These are phyloP conservation scores for Cochlearius cochlearius DNA, from an alignment of 2,113 vertebrate genomes.

Conservation along the genomic window DNA sequence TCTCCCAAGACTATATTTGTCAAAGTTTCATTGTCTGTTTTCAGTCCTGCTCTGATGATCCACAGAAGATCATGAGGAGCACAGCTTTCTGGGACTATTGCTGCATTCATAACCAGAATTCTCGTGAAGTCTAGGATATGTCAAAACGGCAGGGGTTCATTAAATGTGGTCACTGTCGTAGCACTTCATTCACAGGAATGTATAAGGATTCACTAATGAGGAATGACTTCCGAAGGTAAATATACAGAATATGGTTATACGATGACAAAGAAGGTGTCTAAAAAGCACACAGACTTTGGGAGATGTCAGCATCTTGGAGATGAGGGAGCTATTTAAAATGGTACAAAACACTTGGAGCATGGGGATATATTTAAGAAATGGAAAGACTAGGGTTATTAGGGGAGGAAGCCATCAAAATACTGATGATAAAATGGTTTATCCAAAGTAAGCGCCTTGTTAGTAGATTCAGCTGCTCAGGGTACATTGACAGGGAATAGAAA, in stretches of 20 bases:
- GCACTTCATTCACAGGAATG: not conserved
- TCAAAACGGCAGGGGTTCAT: constrained; percentile 30
- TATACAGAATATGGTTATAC: not conserved
- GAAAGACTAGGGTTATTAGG: not conserved
- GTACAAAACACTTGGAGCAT: not conserved
- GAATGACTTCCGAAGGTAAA: not conserved
- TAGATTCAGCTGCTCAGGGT: not conserved
- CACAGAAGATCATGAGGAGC: not conserved
- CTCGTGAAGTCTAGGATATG: not conserved
- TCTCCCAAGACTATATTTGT: not conserved
- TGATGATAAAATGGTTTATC: not conserved
- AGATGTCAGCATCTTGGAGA: not conserved
- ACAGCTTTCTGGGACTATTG: not conserved
- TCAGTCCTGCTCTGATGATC: not conserved
- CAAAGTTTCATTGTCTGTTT: not conserved
- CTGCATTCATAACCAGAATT: not conserved
- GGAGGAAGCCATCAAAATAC: not conserved
- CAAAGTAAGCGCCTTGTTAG: not conserved
- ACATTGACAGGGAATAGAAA: not conserved
- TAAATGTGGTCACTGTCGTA: not conserved
- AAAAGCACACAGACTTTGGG: not conserved
- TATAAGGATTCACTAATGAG: not conserved
- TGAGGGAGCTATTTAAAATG: not conserved
- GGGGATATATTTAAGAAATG: not conserved
- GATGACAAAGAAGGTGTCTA: not conserved